Evolutionary conservation across 2,888 invertebrate genomes (phyloP).

Genomic region (Eulithis prunata): DNA sequence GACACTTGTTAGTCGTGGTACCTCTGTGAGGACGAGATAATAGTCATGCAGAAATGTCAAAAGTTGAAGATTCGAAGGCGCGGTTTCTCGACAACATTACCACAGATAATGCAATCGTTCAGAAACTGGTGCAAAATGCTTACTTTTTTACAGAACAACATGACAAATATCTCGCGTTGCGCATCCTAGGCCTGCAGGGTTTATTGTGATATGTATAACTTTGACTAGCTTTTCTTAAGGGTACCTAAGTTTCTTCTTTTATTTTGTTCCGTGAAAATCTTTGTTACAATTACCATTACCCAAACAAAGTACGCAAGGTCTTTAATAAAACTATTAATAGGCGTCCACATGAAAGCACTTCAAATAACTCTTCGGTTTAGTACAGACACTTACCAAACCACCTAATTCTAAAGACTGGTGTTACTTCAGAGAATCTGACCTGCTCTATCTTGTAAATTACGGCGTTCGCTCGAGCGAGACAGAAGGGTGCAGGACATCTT

Average conservation of each 20-base stretch:
- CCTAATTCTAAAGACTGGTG: slow-evolving; percentile 25
- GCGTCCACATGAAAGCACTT: slow-evolving; percentile 16
- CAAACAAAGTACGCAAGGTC: not conserved
- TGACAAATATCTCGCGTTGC: no score
- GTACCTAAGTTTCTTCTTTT: not conserved
- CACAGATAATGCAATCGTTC: no score
- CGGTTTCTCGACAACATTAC: no score
- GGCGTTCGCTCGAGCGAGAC: slow-evolving; percentile 41
- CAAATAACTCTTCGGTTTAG: slow-evolving; percentile 19
- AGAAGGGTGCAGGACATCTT: slow-evolving; percentile 67
- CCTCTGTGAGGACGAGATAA: no score
- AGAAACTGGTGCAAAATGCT: no score
- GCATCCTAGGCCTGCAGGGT: no score
- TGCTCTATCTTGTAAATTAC: slow-evolving; percentile 35
- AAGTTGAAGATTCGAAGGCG: no score
- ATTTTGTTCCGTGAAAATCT: not conserved
- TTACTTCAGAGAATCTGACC: slow-evolving; percentile 18
- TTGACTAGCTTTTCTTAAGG: no score
- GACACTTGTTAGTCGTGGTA: no score
- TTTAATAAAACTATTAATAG: slow-evolving; percentile 10
- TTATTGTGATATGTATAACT: no score
- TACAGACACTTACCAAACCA: slow-evolving; percentile 28
- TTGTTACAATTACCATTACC: not conserved
- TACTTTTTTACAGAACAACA: no score
- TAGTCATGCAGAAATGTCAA: no score